Conservation (phyloP, 1,140 invertebrate species). For the Drosophila ercepeae region DNA sequence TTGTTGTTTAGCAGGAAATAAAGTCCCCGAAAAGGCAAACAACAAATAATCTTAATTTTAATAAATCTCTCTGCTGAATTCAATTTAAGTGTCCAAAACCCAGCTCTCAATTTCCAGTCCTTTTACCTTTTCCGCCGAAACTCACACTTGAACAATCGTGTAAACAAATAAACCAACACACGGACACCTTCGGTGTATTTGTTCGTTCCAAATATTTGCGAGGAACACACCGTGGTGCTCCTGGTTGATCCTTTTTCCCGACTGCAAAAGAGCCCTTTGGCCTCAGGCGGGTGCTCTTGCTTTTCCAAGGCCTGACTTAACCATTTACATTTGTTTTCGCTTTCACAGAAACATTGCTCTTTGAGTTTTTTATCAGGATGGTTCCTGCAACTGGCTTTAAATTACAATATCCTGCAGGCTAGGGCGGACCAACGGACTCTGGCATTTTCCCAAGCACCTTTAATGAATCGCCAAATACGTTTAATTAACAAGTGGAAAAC, state of each 20-base stretch:
- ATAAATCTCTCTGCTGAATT: conserved; percentile 12
- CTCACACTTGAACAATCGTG: conserved; percentile 7
- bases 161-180: conserved; percentile 10
- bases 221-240: conserved; percentile 12
- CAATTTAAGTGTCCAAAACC: conserved; percentile 22
- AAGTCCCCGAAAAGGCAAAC: conserved; percentile 1
- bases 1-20: conserved; percentile 2
- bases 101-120: neutral
- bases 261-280: neutral
- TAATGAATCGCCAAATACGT: conserved; percentile 43
- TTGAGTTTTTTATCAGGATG: neutral
- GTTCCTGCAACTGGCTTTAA: neutral
- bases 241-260: conserved; percentile 27
- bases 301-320: conserved; percentile 8
- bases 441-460: neutral
- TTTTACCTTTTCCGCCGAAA: neutral
- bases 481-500: conserved; percentile 44
- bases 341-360: neutral
- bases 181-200: conserved; percentile 33
- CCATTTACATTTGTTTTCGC: conserved; percentile 24
- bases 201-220: conserved; percentile 31
- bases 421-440: too few species aligned
- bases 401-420: neutral
- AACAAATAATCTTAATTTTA: conserved; percentile 31
- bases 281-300: neutral